A percentile compares a stretch with the other conserved stretches of the same genome.
phyloP scores from a whole-genome alignment of 2,797 vertebrate genomes.

The Sphenodon punctatus region DNA sequence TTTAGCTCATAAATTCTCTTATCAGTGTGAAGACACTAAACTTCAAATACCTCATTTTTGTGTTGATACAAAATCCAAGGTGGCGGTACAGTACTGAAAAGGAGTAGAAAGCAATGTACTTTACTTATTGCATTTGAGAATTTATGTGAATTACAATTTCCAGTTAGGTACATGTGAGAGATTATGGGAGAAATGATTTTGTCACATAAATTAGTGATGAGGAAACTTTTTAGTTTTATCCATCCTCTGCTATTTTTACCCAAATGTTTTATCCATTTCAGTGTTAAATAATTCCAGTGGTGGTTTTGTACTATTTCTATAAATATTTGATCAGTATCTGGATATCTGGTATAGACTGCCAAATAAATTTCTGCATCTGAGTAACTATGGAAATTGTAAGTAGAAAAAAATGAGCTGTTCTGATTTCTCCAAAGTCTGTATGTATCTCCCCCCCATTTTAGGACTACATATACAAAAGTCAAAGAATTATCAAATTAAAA shows the following conservation, averaged over 20 bases:
- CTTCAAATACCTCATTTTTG: too few species aligned
- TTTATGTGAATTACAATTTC: constrained; percentile 13
- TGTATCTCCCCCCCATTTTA: too few species aligned
- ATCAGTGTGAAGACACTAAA: too few species aligned
- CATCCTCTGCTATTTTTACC: not conserved
- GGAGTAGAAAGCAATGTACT: constrained; percentile 19
- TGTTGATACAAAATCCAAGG: constrained; percentile 15
- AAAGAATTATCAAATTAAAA: too few species aligned
- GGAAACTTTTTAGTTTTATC: not conserved
- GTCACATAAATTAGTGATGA: not conserved
- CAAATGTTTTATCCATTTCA: not conserved
- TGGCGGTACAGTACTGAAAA: constrained; percentile 17
- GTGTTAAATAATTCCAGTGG: not conserved
- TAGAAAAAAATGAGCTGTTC: too few species aligned
- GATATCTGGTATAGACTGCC: not conserved
- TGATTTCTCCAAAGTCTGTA: too few species aligned
- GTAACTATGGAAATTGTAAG: not conserved
- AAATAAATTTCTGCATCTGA: too few species aligned
- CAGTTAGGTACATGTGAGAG: not conserved
- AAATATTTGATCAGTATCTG: not conserved
- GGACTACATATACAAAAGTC: too few species aligned
- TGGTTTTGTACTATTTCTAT: not conserved
- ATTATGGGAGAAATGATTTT: not conserved
- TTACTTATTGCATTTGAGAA: constrained; percentile 35
- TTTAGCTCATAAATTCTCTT: not conserved